These are phyloP conservation scores for Ochotona princeps DNA, from an alignment of 2,113 vertebrate species.

Conservation along the genomic window DNA sequence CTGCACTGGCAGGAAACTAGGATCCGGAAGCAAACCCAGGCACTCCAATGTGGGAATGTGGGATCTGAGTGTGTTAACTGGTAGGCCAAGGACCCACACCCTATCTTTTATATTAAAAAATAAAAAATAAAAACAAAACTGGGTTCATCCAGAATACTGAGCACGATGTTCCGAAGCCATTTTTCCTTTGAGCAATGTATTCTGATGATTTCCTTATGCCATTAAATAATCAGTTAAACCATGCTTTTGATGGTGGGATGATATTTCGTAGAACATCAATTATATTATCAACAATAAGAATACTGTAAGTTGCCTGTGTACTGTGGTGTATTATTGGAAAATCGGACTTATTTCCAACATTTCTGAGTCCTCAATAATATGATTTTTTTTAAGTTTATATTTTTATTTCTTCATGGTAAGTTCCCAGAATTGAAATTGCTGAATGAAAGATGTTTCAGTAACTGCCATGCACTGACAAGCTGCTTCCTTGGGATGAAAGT, in stretches of 20 bases:
- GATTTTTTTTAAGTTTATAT: background rate
- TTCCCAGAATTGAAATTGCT: background rate
- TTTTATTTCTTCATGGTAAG: background rate
- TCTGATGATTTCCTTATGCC: slow-evolving; percentile 1
- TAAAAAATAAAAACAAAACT: too few species aligned
- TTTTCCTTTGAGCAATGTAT: background rate
- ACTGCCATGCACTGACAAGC: background rate
- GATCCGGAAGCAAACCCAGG: too few species aligned
- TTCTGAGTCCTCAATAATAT: background rate
- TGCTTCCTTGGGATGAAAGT: too few species aligned
- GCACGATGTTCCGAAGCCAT: background rate
- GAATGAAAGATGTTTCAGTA: background rate
- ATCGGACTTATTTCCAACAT: background rate
- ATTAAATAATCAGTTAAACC: background rate
- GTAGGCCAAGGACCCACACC: too few species aligned
- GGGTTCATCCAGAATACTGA: background rate
- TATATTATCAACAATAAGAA: background rate
- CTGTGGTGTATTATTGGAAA: background rate
- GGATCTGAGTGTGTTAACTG: too few species aligned
- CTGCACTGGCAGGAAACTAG: too few species aligned
- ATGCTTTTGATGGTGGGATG: background rate
- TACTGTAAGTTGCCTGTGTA: background rate
- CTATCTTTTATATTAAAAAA: background rate
- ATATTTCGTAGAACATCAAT: background rate
- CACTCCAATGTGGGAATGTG: too few species aligned